A percentile compares a stretch with the other conserved stretches of the same genome.
Conservation (phyloP, 1,140 invertebrate genomes). For the Chironomus striatipennis region DNA sequence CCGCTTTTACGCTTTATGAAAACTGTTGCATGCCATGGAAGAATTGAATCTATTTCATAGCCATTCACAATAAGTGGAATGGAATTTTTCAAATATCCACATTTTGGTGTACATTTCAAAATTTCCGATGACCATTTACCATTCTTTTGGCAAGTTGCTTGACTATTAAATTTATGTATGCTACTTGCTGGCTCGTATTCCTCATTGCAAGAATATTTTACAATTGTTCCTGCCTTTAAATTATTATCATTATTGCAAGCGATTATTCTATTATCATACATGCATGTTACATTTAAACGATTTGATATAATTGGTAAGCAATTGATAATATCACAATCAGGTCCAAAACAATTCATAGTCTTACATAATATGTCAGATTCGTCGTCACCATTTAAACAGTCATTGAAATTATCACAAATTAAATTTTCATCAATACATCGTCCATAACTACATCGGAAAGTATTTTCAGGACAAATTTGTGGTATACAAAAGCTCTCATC, state of each 20-base stretch:
- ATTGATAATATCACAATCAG: slow-evolving; percentile 2
- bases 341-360: neutral
- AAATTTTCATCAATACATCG: neutral
- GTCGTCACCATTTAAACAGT: neutral
- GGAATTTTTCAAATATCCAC: slow-evolving; percentile 4
- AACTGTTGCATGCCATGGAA: slow-evolving; percentile 3
- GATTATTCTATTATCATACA: neutral
- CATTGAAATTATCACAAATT: slow-evolving; percentile 17
- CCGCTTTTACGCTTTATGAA: neutral
- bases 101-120: slow-evolving; percentile 17
- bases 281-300: neutral
- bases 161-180: neutral
- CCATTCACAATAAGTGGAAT: neutral
- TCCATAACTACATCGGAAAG: neutral
- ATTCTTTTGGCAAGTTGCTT: slow-evolving; percentile 5
- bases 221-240: neutral
- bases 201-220: neutral
- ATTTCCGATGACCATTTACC: slow-evolving; percentile 3
- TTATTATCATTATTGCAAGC: neutral
- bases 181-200: neutral
- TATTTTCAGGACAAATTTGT: slow-evolving; percentile 15
- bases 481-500: neutral
- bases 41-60: neutral
- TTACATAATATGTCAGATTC: neutral
- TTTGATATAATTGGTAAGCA: neutral